These are phyloP conservation scores for Pseudomyrmex sp. DNA, from an alignment of 1,140 invertebrate genomes.

Conservation along the genomic window DNA sequence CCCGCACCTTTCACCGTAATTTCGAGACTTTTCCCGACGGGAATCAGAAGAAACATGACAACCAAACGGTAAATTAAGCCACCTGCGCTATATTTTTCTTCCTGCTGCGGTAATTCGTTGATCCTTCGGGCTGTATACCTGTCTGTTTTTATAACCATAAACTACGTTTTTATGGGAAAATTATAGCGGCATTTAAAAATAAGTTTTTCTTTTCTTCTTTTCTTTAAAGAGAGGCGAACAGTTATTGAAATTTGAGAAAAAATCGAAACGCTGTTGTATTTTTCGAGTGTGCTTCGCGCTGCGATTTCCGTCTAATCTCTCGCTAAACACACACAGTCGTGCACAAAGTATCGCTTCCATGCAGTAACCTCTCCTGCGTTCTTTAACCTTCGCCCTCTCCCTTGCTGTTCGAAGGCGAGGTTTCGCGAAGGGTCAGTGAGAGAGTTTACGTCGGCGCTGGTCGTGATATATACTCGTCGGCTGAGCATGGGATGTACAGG, in stretches of 20 bases:
- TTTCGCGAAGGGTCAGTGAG: constrained; percentile 72
- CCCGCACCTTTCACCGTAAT: constrained; percentile 72
- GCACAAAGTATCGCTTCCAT: constrained; percentile 40
- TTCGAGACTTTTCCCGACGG: constrained; percentile 63
- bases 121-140: constrained; percentile 1
- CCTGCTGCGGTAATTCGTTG: neutral
- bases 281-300: neutral
- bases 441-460: constrained; percentile 68
- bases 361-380: constrained; percentile 42
- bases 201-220: no score
- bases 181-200: neutral
- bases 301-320: constrained; percentile 5
- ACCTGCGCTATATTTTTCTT: neutral
- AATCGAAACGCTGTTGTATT: neutral
- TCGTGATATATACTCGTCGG: constrained; percentile 74
- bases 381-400: constrained; percentile 56
- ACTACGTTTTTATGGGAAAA: neutral
- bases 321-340: constrained; percentile 6
- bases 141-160: constrained; percentile 1
- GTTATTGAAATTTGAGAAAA: neutral
- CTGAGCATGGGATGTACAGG: constrained; percentile 6
- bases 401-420: constrained; percentile 51
- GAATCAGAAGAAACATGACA: constrained; percentile 14
- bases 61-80: constrained; percentile 20
- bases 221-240: neutral